Percentiles rank a stretch among this genome's conserved stretches.
phyloP scores from a whole-genome alignment of 2,797 vertebrate species.

The Bradypodion ventrale region DNA sequence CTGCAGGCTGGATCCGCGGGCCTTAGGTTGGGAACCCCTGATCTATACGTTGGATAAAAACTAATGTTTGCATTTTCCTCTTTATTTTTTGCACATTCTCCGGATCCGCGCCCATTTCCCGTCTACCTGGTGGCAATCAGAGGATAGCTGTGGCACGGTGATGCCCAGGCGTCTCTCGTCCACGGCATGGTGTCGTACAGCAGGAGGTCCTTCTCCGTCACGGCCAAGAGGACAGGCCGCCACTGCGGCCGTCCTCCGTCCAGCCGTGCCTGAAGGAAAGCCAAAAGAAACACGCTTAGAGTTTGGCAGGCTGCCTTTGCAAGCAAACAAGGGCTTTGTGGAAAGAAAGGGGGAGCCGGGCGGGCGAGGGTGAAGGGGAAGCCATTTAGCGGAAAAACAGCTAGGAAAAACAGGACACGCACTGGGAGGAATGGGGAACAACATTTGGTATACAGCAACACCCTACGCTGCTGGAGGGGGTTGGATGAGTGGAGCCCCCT shows the following conservation, averaged over 20 bases:
- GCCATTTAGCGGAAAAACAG: no score
- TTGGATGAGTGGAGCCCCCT: not conserved
- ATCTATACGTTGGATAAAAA: no score
- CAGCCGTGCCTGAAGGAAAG: constrained; percentile 79
- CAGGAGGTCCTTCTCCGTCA: constrained; percentile 95
- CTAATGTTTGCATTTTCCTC: no score
- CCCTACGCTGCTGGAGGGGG: no score
- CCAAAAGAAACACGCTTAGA: not conserved
- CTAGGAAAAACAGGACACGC: not conserved
- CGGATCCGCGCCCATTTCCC: not conserved
- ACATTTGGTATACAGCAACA: not conserved
- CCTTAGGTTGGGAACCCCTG: no score
- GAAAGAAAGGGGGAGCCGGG: fast-evolving
- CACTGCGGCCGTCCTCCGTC: constrained; percentile 90
- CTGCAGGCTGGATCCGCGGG: no score
- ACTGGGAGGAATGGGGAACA: not conserved
- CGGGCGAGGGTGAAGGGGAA: no score
- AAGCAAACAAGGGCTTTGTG: not conserved
- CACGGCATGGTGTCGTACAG: constrained; percentile 92
- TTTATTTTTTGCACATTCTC: not conserved
- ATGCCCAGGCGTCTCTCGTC: constrained; percentile 89
- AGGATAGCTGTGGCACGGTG: constrained; percentile 89
- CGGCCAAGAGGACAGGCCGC: constrained; percentile 87
- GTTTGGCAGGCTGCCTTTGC: not conserved
- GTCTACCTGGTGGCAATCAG: constrained; percentile 91